phyloP scores from a whole-genome alignment of 2,797 vertebrate genomes.

The Rhinella marina region DNA sequence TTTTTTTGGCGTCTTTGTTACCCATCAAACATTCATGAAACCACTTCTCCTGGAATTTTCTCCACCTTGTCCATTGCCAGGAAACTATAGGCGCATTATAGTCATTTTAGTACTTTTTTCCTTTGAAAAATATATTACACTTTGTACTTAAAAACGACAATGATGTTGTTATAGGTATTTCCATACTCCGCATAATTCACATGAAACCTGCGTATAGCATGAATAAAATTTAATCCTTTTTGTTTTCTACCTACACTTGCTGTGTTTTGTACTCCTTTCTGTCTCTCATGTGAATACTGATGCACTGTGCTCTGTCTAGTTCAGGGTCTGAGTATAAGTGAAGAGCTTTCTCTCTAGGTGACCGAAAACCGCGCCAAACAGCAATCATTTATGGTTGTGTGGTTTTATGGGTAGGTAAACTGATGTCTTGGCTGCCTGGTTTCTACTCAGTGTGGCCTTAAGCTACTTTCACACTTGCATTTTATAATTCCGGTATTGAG shows the following conservation, averaged over 20 bases:
- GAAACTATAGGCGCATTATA: background rate
- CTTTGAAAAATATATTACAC: slow-evolving; percentile 15
- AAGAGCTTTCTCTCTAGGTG: no score
- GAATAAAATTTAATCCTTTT: slow-evolving; percentile 48
- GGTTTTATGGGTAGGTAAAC: no score
- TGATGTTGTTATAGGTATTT: slow-evolving; percentile 4
- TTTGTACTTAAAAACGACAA: background rate
- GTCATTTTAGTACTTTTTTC: background rate
- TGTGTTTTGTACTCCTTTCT: background rate
- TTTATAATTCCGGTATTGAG: no score
- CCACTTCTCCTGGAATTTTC: background rate
- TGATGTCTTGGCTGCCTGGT: no score
- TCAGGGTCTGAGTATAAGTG: no score
- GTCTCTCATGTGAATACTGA: no score
- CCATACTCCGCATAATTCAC: slow-evolving; percentile 12
- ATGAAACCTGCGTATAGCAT: slow-evolving; percentile 39
- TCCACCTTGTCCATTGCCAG: slow-evolving; percentile 20
- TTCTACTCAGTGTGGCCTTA: no score
- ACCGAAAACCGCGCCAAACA: no score
- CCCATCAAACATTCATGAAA: background rate
- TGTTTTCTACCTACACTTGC: slow-evolving; percentile 42
- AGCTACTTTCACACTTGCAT: no score
- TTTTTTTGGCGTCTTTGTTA: slow-evolving; percentile 36
- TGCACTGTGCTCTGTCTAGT: no score
- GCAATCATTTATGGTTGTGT: no score